Evolutionary conservation across 2,113 vertebrate genomes (phyloP).

Genomic region (Oncorhynchus mykiss): DNA sequence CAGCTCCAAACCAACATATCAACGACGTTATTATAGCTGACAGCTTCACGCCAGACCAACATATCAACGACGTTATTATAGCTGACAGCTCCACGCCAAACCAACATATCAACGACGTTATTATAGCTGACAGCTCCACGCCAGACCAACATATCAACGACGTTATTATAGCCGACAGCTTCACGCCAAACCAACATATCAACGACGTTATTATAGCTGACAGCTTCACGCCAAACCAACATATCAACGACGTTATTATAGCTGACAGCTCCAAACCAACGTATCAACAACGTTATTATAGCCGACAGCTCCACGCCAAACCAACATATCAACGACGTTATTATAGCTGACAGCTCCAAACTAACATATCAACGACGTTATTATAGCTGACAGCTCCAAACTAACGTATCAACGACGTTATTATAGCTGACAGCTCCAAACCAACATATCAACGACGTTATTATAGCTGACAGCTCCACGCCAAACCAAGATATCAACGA

Average conservation of each 20-base stretch:
- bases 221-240: conserved; percentile 11
- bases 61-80: conserved; percentile 35
- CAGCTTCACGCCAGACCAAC: conserved; percentile 10
- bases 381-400: conserved; percentile 26
- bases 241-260: conserved; percentile 31
- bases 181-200: conserved; percentile 15
- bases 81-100: conserved; percentile 20
- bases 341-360: conserved; percentile 23
- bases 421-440: conserved; percentile 7
- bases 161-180: conserved; percentile 12
- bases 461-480: conserved; percentile 27
- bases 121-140: conserved; percentile 31
- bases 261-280: conserved; percentile 20
- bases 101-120: conserved; percentile 25
- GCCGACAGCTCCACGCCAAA: conserved; percentile 19
- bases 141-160: conserved; percentile 19
- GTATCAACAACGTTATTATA: conserved; percentile 20
- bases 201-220: conserved; percentile 30
- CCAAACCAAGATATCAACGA: conserved; percentile 13
- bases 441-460: conserved; percentile 29
- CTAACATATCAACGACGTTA: conserved; percentile 24
- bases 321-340: conserved; percentile 29
- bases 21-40: conserved; percentile 12
- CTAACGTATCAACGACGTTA: conserved; percentile 22
- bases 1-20: conserved; percentile 22